These are phyloP conservation scores for Alaudala cheleensis DNA, from an alignment of 2,113 vertebrate species.

Conservation along the genomic window DNA sequence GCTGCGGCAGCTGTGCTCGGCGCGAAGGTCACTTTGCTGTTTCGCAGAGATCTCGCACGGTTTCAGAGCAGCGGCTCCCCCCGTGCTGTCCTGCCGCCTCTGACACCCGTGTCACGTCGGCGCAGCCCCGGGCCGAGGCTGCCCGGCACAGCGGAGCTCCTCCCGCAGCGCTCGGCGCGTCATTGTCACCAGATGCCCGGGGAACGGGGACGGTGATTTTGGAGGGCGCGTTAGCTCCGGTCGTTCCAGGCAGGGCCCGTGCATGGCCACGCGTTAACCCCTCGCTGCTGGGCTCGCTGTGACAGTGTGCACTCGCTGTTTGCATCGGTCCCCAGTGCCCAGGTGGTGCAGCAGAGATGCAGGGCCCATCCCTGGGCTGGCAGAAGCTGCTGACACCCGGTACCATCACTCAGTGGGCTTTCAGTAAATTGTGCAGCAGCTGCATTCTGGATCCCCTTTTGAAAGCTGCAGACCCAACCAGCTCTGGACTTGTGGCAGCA, in stretches of 20 bases:
- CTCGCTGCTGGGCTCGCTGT: not conserved
- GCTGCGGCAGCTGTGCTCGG: conserved; percentile 49
- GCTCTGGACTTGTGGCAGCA: not conserved
- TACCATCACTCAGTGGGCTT: not conserved
- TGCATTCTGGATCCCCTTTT: fast-evolving
- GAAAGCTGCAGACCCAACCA: not conserved
- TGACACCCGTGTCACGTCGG: not conserved
- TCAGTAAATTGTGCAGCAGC: not conserved
- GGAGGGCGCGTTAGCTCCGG: not conserved
- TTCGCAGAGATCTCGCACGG: fast-evolving
- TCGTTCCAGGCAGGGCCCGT: not conserved
- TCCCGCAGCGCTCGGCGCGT: not conserved
- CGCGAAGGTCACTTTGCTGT: conserved; percentile 46
- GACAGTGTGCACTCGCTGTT: fast-evolving
- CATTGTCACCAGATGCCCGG: not conserved
- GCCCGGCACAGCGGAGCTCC: not conserved
- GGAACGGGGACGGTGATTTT: not conserved
- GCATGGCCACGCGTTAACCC: conserved; percentile 2
- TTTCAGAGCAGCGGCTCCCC: not conserved
- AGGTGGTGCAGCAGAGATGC: not conserved
- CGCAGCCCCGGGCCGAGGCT: not conserved
- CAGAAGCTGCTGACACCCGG: not conserved
- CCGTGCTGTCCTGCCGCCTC: not conserved
- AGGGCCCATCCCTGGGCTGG: fast-evolving
- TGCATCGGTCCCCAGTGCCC: fast-evolving